Conservation (phyloP, 2,113 vertebrate species). For the Aspidoscelis tigris region DNA sequence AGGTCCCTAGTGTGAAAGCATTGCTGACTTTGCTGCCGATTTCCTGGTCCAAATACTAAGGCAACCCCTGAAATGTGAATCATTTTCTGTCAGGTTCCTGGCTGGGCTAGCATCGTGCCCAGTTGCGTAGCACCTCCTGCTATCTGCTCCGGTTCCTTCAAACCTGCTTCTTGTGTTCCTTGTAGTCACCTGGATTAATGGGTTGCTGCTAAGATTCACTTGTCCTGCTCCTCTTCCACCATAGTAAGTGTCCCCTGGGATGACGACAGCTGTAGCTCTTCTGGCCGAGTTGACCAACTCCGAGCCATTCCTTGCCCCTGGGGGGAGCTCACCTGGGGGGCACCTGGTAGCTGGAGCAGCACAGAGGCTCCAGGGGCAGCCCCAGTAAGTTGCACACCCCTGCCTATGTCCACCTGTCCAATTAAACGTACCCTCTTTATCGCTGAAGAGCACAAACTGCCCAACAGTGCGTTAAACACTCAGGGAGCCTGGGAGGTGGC, state of each 20-base stretch:
- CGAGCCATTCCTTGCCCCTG: neutral
- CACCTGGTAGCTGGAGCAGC: no score
- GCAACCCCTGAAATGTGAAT: neutral
- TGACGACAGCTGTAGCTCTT: no score
- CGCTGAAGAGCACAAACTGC: conserved; percentile 78
- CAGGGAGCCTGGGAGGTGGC: conserved; percentile 89
- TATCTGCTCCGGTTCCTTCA: neutral
- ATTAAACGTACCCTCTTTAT: conserved; percentile 31
- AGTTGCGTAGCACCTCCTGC: no score
- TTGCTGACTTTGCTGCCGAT: neutral
- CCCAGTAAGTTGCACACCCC: no score
- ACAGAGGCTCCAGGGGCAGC: no score
- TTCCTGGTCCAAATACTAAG: neutral
- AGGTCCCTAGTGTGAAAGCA: neutral
- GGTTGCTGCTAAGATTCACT: neutral
- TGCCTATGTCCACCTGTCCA: no score
- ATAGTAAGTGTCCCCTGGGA: no score
- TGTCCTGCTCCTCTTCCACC: neutral
- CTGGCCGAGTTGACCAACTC: neutral
- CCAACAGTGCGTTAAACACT: conserved; percentile 94
- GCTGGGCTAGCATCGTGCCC: no score
- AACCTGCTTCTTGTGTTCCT: neutral
- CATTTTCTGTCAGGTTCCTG: neutral
- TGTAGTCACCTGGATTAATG: neutral
- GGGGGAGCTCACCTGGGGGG: neutral